Conservation (phyloP, 1,140 invertebrate species). For the Zaprionus kolodkinae region DNA sequence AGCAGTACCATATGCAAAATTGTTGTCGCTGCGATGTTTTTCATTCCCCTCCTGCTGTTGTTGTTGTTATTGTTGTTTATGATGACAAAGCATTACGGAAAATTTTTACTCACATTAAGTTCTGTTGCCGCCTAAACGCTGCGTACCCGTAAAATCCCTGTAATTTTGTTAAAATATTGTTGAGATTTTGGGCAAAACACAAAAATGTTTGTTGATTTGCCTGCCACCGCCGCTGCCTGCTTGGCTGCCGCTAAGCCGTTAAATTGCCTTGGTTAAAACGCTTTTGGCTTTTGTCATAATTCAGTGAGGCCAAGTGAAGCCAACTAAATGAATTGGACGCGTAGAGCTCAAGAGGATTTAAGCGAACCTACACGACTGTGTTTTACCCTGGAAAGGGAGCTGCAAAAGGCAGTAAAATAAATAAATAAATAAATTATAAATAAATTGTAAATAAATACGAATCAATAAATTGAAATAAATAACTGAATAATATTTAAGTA, state of each 20-base stretch:
- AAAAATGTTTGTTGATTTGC: slow-evolving; percentile 68
- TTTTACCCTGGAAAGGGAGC: neutral
- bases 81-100: slow-evolving; percentile 68
- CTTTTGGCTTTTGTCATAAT: slow-evolving; percentile 63
- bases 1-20: slow-evolving; percentile 38
- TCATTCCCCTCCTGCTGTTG: neutral
- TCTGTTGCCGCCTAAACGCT: slow-evolving; percentile 56
- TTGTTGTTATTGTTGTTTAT: slow-evolving; percentile 55
- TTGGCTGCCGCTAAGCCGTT: slow-evolving; percentile 57
- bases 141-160: slow-evolving; percentile 68
- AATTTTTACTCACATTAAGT: slow-evolving; percentile 68
- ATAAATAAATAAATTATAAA: no score
- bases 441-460: no score
- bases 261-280: slow-evolving; percentile 40
- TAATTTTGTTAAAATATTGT: slow-evolving; percentile 80
- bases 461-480: no score
- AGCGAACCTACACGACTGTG: neutral
- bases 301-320: slow-evolving; percentile 14
- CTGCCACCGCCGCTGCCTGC: slow-evolving; percentile 6
- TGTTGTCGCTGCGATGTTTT: slow-evolving; percentile 44
- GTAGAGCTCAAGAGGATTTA: neutral
- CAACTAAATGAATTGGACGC: slow-evolving; percentile 6
- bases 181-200: slow-evolving; percentile 51
- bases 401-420: no score
- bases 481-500: no score